Conservation (phyloP, 2,797 vertebrate genomes). For the Craterocephalus amniculus region DNA sequence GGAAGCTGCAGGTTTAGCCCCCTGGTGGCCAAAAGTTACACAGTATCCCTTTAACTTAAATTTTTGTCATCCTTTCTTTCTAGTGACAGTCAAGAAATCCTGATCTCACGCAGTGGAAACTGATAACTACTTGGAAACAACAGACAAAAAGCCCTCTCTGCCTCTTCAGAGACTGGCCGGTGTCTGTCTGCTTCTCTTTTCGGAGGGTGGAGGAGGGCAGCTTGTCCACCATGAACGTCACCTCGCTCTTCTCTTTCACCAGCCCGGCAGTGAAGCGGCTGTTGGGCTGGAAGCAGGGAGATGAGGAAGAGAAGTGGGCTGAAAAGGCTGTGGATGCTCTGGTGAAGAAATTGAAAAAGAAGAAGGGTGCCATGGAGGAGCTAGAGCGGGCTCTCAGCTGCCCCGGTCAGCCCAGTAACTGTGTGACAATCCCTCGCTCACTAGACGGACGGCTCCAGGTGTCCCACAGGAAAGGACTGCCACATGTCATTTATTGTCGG, state of each 20-base stretch:
- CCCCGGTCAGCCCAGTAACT: conserved; percentile 95
- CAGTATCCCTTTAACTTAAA: conserved; percentile 1
- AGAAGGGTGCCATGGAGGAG: conserved; percentile 95
- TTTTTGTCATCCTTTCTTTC: conserved; percentile 31
- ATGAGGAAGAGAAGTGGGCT: conserved; percentile 98
- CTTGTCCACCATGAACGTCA: conserved; percentile 89
- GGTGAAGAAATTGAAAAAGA: conserved; percentile 96
- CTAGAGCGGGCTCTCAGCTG: conserved; percentile 92
- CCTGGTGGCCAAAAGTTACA: no score
- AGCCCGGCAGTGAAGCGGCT: conserved; percentile 96
- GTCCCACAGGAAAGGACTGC: conserved; percentile 94
- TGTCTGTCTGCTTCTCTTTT: conserved; percentile 35
- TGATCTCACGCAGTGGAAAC: conserved; percentile 24
- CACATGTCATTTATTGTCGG: conserved; percentile 94
- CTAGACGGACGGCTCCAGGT: conserved; percentile 95
- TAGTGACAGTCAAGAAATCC: conserved; percentile 39
- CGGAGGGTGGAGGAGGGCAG: conserved; percentile 56
- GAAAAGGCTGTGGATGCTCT: conserved; percentile 95
- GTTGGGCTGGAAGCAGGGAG: conserved; percentile 97
- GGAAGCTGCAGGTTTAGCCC: no score
- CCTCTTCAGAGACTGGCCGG: conserved; percentile 38
- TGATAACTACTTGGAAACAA: conserved; percentile 23
- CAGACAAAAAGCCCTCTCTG: background rate
- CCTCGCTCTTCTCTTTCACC: conserved; percentile 97
- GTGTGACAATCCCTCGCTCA: conserved; percentile 95